Conservation (phyloP, 2,888 invertebrate species). For the Drosophila fulvimacula region DNA sequence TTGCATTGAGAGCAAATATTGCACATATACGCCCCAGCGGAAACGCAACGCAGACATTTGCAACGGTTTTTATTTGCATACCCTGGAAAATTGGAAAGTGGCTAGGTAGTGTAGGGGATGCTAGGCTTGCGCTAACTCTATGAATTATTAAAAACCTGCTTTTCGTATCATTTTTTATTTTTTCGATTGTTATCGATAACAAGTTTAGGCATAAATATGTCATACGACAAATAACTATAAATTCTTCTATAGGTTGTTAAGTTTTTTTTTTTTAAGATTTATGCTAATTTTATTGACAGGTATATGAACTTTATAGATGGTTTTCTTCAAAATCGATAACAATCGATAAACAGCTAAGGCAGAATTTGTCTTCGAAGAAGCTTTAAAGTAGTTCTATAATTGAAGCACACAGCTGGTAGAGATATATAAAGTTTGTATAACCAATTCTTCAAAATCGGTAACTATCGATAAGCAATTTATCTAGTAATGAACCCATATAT, state of each 20-base stretch:
- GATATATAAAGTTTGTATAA: rapidly evolving
- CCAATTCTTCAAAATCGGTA: not conserved
- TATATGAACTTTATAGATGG: not conserved
- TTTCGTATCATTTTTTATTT: too few relatives aligned
- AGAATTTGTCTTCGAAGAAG: not conserved
- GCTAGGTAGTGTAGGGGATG: not conserved
- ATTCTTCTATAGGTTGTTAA: not conserved
- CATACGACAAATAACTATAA: not conserved
- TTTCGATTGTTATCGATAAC: not conserved
- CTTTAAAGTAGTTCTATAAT: not conserved
- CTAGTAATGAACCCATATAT: too few relatives aligned
- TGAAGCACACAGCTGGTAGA: not conserved
- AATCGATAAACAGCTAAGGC: not conserved
- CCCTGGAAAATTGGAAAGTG: not conserved
- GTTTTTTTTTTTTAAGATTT: not conserved
- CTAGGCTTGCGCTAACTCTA: not conserved
- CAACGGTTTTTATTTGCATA: conserved; percentile 27
- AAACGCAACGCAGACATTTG: conserved; percentile 78
- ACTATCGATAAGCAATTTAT: not conserved
- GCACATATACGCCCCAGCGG: conserved; percentile 66
- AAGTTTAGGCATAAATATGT: too few relatives aligned
- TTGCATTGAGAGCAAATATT: conserved; percentile 58
- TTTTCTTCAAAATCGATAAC: not conserved
- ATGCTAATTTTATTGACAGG: not conserved
- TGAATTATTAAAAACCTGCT: too few relatives aligned